These are phyloP conservation scores for Nomada lathburiana DNA, from an alignment of 2,888 invertebrate genomes.

Conservation along the genomic window DNA sequence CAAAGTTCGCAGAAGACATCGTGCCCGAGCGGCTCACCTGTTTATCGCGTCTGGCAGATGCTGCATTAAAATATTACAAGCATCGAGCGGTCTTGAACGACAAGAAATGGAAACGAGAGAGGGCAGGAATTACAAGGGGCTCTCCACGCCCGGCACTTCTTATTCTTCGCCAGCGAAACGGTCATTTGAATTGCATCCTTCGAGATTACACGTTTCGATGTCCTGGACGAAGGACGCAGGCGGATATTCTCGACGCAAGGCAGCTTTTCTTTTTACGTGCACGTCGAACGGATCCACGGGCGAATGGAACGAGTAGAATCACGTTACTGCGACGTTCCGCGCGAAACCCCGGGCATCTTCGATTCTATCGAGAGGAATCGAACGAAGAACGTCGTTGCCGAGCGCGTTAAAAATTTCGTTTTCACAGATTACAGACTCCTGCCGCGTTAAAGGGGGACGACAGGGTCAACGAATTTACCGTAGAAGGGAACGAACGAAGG, in stretches of 20 bases:
- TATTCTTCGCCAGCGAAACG: neutral
- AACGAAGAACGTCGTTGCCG: too few species aligned
- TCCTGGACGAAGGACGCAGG: neutral
- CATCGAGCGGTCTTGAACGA: neutral
- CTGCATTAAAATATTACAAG: conserved; percentile 15
- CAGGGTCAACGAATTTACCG: conserved; percentile 52
- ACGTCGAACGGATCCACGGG: neutral
- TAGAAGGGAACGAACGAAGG: conserved; percentile 37
- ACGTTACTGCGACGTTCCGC: neutral
- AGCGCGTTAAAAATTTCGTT: neutral
- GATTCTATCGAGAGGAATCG: neutral
- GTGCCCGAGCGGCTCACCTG: neutral
- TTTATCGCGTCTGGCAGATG: neutral
- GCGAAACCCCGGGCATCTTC: neutral
- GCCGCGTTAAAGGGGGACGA: neutral
- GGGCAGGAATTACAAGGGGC: neutral
- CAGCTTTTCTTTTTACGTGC: neutral
- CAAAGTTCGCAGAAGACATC: neutral
- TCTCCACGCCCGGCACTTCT: neutral
- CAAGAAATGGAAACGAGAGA: neutral
- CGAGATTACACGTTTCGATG: conserved; percentile 26
- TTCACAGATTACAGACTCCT: neutral
- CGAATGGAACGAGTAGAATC: conserved; percentile 3
- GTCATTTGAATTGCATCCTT: neutral
- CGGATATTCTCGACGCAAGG: neutral